A percentile compares a stretch with the other conserved stretches of the same genome.
phyloP scores from a whole-genome alignment of 2,888 invertebrate genomes.

The Allolobophora icterica region DNA sequence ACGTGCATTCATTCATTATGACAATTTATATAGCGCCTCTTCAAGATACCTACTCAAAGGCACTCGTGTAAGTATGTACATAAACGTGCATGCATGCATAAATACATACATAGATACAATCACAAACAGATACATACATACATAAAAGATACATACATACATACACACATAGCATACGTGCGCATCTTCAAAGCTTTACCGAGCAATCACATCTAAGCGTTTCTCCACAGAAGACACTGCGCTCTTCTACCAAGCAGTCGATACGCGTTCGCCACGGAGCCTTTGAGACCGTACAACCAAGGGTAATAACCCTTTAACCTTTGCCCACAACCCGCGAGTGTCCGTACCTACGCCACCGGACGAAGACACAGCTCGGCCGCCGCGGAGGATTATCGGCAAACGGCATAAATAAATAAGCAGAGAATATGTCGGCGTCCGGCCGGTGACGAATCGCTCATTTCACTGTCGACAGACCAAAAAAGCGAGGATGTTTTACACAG shows the following conservation, averaged over 20 bases:
- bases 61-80: neutral
- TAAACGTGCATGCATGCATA: neutral
- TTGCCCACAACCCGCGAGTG: neutral
- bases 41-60: no score
- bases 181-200: no score
- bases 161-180: no score
- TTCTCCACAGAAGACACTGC: no score
- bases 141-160: no score
- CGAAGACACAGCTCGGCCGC: neutral
- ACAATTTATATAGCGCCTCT: no score
- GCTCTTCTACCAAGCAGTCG: no score
- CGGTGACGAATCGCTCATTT: neutral
- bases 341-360: neutral
- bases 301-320: neutral
- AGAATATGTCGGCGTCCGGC: neutral
- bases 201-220: no score
- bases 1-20: neutral
- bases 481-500: neutral
- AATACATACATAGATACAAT: no score
- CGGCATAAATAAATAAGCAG: neutral
- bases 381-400: neutral
- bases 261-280: no score
- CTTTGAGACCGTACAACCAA: no score
- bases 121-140: no score
- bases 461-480: neutral